These are phyloP conservation scores for Pteromalus puparum DNA, from an alignment of 1,140 invertebrate species.

Conservation along the genomic window DNA sequence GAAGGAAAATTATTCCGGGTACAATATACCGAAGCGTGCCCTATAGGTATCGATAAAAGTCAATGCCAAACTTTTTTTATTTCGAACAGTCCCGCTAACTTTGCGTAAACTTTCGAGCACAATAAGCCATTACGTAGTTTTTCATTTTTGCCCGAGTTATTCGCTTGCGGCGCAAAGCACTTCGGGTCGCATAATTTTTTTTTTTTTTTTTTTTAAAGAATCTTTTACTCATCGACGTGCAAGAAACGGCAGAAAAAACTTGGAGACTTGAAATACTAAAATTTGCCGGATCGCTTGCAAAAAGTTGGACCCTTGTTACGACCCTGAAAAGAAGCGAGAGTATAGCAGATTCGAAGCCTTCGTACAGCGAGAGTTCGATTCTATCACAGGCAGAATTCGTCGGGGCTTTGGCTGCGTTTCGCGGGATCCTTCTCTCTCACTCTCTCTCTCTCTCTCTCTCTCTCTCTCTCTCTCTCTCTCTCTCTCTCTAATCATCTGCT, in stretches of 20 bases:
- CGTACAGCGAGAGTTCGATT: conserved; percentile 37
- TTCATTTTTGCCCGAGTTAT: conserved; percentile 1
- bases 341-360: conserved; percentile 7
- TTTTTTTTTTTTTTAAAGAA: conserved; percentile 17
- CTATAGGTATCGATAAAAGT: no score
- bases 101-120: background rate
- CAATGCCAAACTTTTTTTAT: no score
- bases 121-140: background rate
- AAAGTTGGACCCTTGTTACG: conserved; percentile 44
- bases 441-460: conserved; percentile 8
- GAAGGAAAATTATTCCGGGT: no score
- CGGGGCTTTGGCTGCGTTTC: conserved; percentile 17
- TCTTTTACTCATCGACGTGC: background rate
- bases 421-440: background rate
- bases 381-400: conserved; percentile 35
- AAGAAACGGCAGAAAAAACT: conserved; percentile 7
- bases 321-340: conserved; percentile 32
- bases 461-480: conserved; percentile 42
- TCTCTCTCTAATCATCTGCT: background rate
- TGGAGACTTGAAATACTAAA: conserved; percentile 39
- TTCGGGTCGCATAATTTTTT: conserved; percentile 5
- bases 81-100: no score
- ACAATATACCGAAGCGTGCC: no score
- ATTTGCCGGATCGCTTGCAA: background rate
- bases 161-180: background rate